A percentile compares a stretch with the other conserved stretches of the same genome.
These are phyloP conservation scores for Drosophila rufa DNA, from an alignment of 1,140 invertebrate species.

Conservation along the genomic window DNA sequence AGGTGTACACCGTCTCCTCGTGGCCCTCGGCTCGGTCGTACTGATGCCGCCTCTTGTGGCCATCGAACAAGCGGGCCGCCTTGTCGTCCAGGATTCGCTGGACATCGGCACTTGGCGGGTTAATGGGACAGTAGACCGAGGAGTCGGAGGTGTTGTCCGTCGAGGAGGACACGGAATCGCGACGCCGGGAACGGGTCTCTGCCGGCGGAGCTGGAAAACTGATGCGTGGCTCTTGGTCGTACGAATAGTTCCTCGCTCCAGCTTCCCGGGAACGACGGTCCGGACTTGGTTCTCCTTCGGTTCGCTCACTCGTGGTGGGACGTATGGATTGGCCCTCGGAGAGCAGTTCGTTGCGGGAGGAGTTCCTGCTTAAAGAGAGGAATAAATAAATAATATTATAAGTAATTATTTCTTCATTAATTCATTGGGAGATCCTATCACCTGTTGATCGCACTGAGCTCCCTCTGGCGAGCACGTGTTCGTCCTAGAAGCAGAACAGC, in stretches of 20 bases:
- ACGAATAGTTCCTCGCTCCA: slow-evolving; percentile 75
- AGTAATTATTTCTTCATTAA: too few relatives aligned
- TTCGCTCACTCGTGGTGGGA: slow-evolving; percentile 62
- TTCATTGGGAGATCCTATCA: slow-evolving; percentile 6
- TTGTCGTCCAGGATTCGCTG: slow-evolving; percentile 82
- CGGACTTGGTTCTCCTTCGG: slow-evolving; percentile 55
- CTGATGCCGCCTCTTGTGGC: slow-evolving; percentile 70
- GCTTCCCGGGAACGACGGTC: slow-evolving; percentile 53
- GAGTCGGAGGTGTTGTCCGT: slow-evolving; percentile 84
- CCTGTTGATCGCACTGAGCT: slow-evolving; percentile 66
- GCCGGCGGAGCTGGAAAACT: slow-evolving; percentile 69
- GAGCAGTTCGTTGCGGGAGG: slow-evolving; percentile 76
- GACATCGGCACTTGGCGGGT: slow-evolving; percentile 76
- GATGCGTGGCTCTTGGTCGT: slow-evolving; percentile 73
- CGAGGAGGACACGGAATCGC: slow-evolving; percentile 71
- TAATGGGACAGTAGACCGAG: slow-evolving; percentile 83
- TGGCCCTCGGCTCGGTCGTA: slow-evolving; percentile 74
- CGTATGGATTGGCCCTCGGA: slow-evolving; percentile 74
- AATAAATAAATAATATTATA: too few relatives aligned
- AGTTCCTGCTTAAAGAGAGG: slow-evolving; percentile 39
- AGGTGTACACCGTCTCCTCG: slow-evolving; percentile 77
- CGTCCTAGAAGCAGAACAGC: slow-evolving; percentile 87
- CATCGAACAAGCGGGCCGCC: slow-evolving; percentile 71
- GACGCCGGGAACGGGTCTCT: slow-evolving; percentile 51
- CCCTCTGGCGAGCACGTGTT: slow-evolving; percentile 87